Base-by-base conservation (phyloP, 2,797 vertebrate species). In the Anableps anableps region DNA sequence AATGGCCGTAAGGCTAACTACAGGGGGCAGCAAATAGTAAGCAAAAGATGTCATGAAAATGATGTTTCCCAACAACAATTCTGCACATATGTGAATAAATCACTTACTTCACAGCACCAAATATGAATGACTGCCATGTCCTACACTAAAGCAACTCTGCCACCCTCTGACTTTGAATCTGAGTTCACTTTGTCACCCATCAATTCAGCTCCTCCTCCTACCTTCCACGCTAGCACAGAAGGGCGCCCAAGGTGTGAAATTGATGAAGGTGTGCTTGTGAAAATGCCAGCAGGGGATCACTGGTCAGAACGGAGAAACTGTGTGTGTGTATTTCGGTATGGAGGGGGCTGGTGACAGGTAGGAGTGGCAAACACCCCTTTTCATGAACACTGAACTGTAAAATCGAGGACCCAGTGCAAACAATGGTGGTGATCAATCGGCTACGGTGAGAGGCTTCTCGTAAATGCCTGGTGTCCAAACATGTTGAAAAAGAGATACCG, bases 21-120 rank as follows among this genome's bases (percentile, higher is more conserved):
- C 88, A 96, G 96, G 91, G 95, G 96, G 96, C 96, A 97, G 96
- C 95, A 97, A 90, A 96, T 92, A 91, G 95, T 93, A 95, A 93
- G 88, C 78, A 64, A 72, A 58, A 62, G 55, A 66, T 29, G 26
- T 58, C 64, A 68, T 26, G 36, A 68, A 41, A 68, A 41, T 0
- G 4, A 36, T 38, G 48, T 58, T 72, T 78, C 79, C 38, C 74
- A 75, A 31, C 74, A 58, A 58, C 38, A 60, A 21, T 11, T 71
- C 41, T 43, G 13, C 38, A 45, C 23, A 14, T 45, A 71, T 71
- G 26, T 41, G 10, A 41, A 41, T 68, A 68, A 68, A 68, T 34
- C 66, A 41, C 38, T 68, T 68, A 38, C 48, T 66, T 78, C 73
- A 81, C 36, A 62, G 72, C 80, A 73, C 71, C 45, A 75, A 36